Base-by-base conservation (phyloP, 1,140 invertebrate species). In the Aphelenchoides besseyi region DNA sequence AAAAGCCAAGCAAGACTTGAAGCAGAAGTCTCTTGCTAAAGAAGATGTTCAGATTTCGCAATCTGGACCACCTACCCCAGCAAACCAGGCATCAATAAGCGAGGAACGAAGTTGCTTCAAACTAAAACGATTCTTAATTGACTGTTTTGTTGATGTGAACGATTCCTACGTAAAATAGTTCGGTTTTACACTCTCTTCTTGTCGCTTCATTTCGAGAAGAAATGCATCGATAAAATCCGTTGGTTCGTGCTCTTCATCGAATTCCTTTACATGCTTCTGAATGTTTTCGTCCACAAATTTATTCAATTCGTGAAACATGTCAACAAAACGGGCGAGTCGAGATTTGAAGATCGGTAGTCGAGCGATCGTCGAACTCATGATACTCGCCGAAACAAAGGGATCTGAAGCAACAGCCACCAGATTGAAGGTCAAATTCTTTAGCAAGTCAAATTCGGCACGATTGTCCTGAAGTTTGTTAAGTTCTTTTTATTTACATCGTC, bases 11-110 rank as follows among this genome's bases (percentile, higher is more conserved):
- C 28, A 2, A 74, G 9, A 5, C 71, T 72, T 12, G 41, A 18
- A 1, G 68, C 29, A 1, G 71, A 73, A 2, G 71, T 72, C 41
- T 72, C 71, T 16, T 74, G 71, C 2, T n/a, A n/a, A n/a, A n/a
- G n/a, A n/a, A n/a, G n/a, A n/a, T n/a, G n/a, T n/a, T n/a, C n/a
- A 52, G 1, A 23, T 52, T 52, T 52, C 23, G 16, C 23, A n/a
- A 52, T 23, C n/a, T 52, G 48, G 2, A n/a, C n/a, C n/a, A n/a
- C n/a, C n/a, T n/a, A n/a, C n/a, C n/a, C 70, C 70, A 9, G 70
- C 70, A 26, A 68, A 1, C 70, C 70, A 71, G 3, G 41, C 18
- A 36, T 71, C 70, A 26, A 48, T 29, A 8, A 66, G 18, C n/a
- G 36, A 26, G 8, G 5, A 18, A 36, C 30, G n/a, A 0, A 70